Conservation (phyloP, 2,888 invertebrate genomes). For the Leucophenga montana region DNA sequence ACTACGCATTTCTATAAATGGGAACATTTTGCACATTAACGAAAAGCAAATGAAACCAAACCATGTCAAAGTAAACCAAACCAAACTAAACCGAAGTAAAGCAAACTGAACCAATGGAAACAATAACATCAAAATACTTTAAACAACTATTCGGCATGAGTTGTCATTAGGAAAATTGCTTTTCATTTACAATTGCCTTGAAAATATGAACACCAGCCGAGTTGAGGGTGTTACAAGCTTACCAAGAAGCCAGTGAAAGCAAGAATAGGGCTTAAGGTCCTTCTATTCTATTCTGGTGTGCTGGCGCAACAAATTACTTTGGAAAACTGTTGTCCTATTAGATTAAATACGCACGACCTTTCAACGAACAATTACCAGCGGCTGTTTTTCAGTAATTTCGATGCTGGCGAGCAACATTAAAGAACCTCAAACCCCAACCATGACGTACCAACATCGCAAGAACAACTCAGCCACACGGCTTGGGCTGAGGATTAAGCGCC, state of each 20-base stretch:
- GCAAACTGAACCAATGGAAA: slow-evolving; percentile 30
- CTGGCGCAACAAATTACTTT: slow-evolving; percentile 59
- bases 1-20: background rate
- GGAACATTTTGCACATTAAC: background rate
- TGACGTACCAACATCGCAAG: background rate
- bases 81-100: slow-evolving; percentile 1
- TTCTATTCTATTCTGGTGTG: background rate
- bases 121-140: slow-evolving; percentile 59
- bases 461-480: no score
- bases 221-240: background rate
- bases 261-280: no score
- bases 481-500: no score
- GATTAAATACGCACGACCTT: slow-evolving; percentile 56
- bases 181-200: slow-evolving; percentile 47
- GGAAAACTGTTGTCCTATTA: slow-evolving; percentile 65
- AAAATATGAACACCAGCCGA: background rate
- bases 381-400: slow-evolving; percentile 62
- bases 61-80: background rate
- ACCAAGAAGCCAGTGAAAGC: slow-evolving; percentile 31
- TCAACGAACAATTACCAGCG: slow-evolving; percentile 62
- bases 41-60: slow-evolving; percentile 7
- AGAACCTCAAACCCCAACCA: background rate
- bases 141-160: slow-evolving; percentile 56
- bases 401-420: slow-evolving; percentile 1
- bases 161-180: slow-evolving; percentile 54